Evolutionary conservation across 1,140 invertebrate species (phyloP).

Genomic region (Latrodectus geometricus): DNA sequence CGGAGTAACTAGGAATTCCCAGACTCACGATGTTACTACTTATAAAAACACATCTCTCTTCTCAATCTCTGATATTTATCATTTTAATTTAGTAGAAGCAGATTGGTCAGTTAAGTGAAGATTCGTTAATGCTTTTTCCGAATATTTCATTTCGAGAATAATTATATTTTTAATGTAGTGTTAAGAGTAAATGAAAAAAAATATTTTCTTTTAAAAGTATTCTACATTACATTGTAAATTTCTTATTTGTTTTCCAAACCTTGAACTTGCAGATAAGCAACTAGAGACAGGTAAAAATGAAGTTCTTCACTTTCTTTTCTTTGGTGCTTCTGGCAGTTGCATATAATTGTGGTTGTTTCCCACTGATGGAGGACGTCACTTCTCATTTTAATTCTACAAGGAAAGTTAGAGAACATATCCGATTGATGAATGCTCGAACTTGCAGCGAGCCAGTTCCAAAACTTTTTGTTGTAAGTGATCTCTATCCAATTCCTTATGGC

Average conservation of each 20-base stretch:
- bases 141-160: no score
- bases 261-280: background rate
- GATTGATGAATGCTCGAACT: background rate
- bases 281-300: background rate
- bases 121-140: no score
- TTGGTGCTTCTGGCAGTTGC: background rate
- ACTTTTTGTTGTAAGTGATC: slow-evolving; percentile 15
- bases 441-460: slow-evolving; percentile 37
- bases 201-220: no score
- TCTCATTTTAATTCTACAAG: background rate
- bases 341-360: background rate
- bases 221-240: background rate
- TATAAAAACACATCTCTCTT: background rate
- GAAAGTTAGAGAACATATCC: slow-evolving; percentile 9
- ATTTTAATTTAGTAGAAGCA: background rate
- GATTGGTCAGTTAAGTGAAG: no score
- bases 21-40: background rate
- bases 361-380: slow-evolving; percentile 18
- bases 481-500: background rate
- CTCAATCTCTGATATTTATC: background rate
- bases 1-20: background rate
- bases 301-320: background rate
- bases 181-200: no score
- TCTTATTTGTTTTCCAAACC: background rate
- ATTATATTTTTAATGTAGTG: no score